Conservation (phyloP, 2,888 invertebrate species). For the Oligia fasciuncula region DNA sequence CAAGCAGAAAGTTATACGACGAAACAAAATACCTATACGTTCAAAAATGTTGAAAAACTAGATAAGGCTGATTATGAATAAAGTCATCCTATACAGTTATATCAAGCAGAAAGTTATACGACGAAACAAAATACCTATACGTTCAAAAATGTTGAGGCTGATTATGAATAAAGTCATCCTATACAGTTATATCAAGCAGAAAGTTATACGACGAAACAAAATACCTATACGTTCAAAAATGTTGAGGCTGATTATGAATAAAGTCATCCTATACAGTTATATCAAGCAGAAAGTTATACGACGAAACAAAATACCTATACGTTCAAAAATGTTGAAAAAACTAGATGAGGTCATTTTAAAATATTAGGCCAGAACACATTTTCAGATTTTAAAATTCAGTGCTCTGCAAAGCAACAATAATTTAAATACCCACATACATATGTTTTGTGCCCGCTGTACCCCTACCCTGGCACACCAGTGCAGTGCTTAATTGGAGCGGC, state of each 20-base stretch:
- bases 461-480: constrained; percentile 33
- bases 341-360: neutral
- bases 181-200: too few species aligned
- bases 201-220: neutral
- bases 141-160: too few species aligned
- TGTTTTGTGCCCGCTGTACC: constrained; percentile 21
- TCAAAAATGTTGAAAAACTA: too few species aligned
- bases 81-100: too few species aligned
- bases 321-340: neutral
- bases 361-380: neutral
- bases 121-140: too few species aligned
- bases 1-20: too few species aligned
- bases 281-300: too few species aligned
- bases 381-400: neutral
- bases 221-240: neutral
- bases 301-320: neutral
- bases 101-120: too few species aligned
- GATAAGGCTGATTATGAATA: too few species aligned
- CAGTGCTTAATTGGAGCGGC: constrained; percentile 64
- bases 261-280: too few species aligned
- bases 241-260: neutral
- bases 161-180: too few species aligned
- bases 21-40: too few species aligned
- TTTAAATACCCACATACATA: neutral
- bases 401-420: neutral